phyloP scores from a whole-genome alignment of 2,113 vertebrate species.

The Antigone vipio region DNA sequence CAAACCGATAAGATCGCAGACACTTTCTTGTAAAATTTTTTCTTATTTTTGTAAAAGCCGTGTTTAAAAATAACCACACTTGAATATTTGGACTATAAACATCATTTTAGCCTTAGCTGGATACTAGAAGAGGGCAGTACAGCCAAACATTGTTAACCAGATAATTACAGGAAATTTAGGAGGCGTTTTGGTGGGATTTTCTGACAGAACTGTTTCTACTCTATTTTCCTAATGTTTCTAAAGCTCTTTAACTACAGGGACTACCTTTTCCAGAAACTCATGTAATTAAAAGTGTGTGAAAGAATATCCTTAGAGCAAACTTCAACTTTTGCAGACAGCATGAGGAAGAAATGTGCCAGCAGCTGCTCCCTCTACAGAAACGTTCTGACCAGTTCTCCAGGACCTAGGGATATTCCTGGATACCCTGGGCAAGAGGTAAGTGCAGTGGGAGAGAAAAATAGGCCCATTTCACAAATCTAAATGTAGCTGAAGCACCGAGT shows the following conservation, averaged over 20 bases:
- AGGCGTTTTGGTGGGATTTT: neutral
- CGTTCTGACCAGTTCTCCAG: conserved; percentile 69
- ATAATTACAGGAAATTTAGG: conserved; percentile 7
- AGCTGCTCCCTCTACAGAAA: conserved; percentile 79
- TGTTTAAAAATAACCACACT: neutral
- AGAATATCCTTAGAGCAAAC: conserved; percentile 78
- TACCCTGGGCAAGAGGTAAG: conserved; percentile 71
- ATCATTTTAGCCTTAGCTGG: neutral
- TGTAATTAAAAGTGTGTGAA: conserved; percentile 76
- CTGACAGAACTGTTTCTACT: neutral
- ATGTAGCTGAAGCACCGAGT: neutral
- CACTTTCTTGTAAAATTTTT: neutral
- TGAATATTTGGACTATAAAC: neutral
- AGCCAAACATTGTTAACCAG: neutral
- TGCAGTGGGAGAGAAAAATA: neutral
- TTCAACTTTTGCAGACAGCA: conserved; percentile 77
- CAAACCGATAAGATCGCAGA: neutral
- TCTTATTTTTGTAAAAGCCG: neutral
- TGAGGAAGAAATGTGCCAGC: conserved; percentile 74
- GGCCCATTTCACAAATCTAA: neutral
- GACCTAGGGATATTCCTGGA: conserved; percentile 68
- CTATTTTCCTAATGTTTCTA: neutral
- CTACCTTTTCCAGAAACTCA: conserved; percentile 69
- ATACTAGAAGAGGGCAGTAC: neutral
- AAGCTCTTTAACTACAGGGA: conserved; percentile 48